Evolutionary conservation across 2,797 vertebrate species (phyloP), one percentile per base, ranked within the genome.

Genomic region (Dendrocincla tyrannina): DNA sequence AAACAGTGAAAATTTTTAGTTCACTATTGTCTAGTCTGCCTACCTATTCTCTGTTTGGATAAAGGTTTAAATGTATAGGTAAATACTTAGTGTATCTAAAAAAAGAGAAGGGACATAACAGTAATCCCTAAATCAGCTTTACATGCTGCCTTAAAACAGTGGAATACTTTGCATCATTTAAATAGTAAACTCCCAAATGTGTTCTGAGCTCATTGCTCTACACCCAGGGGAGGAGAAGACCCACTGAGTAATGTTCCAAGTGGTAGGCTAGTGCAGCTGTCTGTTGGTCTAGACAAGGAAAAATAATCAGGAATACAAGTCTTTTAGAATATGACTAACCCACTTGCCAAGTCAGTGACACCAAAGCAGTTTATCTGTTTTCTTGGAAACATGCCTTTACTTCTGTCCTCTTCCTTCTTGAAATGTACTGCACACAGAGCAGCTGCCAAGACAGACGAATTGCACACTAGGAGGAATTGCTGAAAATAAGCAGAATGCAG

Each of bases 121-220:
- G 44, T 94, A 93, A 97, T 96, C 95, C 76, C 42, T 88, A 94
- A 96, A 95, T 94, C 91, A 95, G 88, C 82, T 96, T 96, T 95
- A 67, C 66, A 39, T 52, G 25, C n/a, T 87, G 49, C 41, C 46
- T 77, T 88, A 77, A 85, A 96, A 80, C 52, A 92, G 64, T 2
- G 0, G n/a, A 82, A 89, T 85, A 55, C 37, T 92, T 89, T 68
- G 10, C 16, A 80, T 60, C 6, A 50, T 88, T 95, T 72, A 60
- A 89, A 77, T 17, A 74, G 42, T 44, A 47, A 91, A 93, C 49
- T 87, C 30, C n/a, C 49, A 79, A 91, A 44, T 32, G 18, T 63
- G 17, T 68, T 70, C 9, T 33, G 39, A 85, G 8, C 59, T 94
- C 15, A 13, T 63, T 62, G 25, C 17, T 75, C 17, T 67, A 10